Percentiles rank a stretch among this genome's conserved stretches.
These are phyloP conservation scores for Bungarus multicinctus DNA, from an alignment of 2,113 vertebrate genomes.

Conservation along the genomic window DNA sequence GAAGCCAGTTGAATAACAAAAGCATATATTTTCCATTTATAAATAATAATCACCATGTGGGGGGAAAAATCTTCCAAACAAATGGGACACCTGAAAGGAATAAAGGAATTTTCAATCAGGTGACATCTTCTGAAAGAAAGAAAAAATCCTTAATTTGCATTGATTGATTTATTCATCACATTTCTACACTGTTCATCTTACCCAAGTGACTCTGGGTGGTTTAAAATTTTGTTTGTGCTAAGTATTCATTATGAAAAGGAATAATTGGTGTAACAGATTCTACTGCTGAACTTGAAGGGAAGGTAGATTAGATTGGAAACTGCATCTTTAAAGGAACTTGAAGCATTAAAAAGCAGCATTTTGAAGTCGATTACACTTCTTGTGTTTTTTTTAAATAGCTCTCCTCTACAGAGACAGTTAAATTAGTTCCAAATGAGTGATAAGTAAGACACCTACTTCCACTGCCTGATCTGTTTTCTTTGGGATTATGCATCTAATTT, in stretches of 20 bases:
- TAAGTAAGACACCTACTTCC: background rate
- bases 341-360: background rate
- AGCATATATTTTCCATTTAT: background rate
- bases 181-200: background rate
- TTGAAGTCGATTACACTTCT: background rate
- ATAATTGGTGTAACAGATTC: background rate
- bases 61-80: background rate
- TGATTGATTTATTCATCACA: background rate
- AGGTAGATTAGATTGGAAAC: background rate
- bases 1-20: background rate
- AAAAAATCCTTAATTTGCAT: background rate
- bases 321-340: background rate
- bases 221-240: background rate
- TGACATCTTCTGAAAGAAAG: background rate
- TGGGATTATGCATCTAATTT: background rate
- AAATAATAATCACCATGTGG: background rate
- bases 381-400: background rate
- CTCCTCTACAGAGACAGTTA: background rate
- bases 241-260: background rate
- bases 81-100: background rate
- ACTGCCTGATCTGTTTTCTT: background rate
- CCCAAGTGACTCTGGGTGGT: background rate
- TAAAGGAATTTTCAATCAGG: background rate
- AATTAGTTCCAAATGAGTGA: background rate
- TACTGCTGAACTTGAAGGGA: background rate